These are phyloP conservation scores for Petrosia ficiformis DNA, from an alignment of 37 sponge, comb jelly and placozoan genomes.

Conservation along the genomic window DNA sequence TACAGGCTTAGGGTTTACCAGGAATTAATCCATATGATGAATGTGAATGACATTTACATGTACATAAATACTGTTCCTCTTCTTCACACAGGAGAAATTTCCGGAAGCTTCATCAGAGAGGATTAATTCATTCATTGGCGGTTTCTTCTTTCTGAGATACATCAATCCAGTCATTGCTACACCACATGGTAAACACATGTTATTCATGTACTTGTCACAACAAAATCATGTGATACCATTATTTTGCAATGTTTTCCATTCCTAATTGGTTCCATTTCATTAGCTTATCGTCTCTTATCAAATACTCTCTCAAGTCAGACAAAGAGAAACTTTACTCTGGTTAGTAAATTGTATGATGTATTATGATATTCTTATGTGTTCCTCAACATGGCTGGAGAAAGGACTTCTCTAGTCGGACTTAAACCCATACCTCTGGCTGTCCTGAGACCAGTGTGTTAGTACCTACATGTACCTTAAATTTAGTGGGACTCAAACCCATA, in stretches of 20 bases:
- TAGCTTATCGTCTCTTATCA: constrained; percentile 56
- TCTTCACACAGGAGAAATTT: constrained; percentile 70
- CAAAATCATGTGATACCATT: background rate
- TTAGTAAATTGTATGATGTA: too few relatives aligned
- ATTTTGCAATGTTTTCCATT: background rate
- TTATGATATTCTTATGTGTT: too few relatives aligned
- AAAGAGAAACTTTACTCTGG: constrained; percentile 73
- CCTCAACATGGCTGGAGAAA: too few relatives aligned
- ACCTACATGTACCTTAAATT: too few relatives aligned
- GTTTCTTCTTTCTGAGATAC: constrained; percentile 86
- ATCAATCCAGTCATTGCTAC: constrained; percentile 85
- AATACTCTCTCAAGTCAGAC: constrained; percentile 39
- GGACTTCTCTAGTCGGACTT: too few relatives aligned
- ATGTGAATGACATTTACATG: too few relatives aligned
- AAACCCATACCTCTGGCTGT: too few relatives aligned
- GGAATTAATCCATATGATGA: too few relatives aligned
- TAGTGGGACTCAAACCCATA: too few relatives aligned
- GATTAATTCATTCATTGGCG: constrained; percentile 82
- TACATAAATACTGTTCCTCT: too few relatives aligned
- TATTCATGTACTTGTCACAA: constrained; percentile 2
- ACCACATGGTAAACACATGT: constrained; percentile 52
- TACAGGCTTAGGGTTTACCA: too few relatives aligned
- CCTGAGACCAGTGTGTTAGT: too few relatives aligned
- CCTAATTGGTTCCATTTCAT: background rate
- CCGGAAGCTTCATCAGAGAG: constrained; percentile 68